These are phyloP conservation scores for Lepidonotus clava DNA, from an alignment of 2,888 invertebrate genomes.

Conservation along the genomic window DNA sequence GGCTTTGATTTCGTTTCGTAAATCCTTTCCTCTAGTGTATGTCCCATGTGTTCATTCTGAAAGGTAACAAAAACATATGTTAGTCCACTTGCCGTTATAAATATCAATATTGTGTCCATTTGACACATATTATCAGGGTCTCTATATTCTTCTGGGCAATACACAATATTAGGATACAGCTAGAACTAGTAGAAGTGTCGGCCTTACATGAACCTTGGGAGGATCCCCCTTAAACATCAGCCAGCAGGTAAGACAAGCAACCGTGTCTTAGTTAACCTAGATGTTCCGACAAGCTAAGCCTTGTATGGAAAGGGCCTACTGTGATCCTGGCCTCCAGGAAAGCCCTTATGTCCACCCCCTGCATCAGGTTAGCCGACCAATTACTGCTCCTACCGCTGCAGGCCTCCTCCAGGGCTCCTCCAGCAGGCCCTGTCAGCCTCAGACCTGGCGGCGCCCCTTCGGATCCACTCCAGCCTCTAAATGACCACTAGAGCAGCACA, in stretches of 20 bases:
- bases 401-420: conserved; percentile 3
- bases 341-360: conserved; percentile 44
- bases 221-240: too few relatives aligned
- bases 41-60: too few relatives aligned
- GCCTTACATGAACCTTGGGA: too few relatives aligned
- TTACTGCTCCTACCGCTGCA: conserved; percentile 4
- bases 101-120: too few relatives aligned
- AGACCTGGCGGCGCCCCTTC: not conserved
- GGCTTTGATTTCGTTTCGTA: not conserved
- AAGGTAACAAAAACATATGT: too few relatives aligned
- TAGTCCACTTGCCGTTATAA: too few relatives aligned
- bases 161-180: too few relatives aligned
- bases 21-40: not conserved
- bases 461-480: conserved; percentile 11
- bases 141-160: too few relatives aligned
- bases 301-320: not conserved
- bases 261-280: not conserved
- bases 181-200: too few relatives aligned
- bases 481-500: conserved; percentile 18
- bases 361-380: conserved; percentile 19
- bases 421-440: not conserved
- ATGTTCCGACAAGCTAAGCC: not conserved
- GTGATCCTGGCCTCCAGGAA: not conserved
- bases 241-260: too few relatives aligned
- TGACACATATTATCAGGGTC: too few relatives aligned